These are phyloP conservation scores for Rhopalosiphum padi DNA, from an alignment of 1,140 invertebrate genomes.

Conservation along the genomic window DNA sequence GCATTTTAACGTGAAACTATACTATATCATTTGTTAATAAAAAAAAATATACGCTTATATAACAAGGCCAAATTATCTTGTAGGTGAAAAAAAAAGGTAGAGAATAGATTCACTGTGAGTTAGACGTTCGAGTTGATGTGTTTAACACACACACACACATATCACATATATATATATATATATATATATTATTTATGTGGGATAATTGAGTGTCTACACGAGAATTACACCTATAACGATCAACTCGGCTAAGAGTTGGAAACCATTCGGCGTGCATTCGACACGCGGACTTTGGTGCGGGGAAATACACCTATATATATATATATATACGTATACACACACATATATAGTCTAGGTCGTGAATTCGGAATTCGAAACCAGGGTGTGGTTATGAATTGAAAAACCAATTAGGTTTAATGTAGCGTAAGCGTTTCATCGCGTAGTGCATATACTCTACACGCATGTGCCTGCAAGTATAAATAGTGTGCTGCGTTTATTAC, in stretches of 20 bases:
- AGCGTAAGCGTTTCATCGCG: neutral
- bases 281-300: neutral
- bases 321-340: neutral
- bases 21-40: neutral
- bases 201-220: neutral
- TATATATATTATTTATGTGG: too few relatives aligned
- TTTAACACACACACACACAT: neutral
- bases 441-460: neutral
- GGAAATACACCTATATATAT: neutral
- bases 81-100: neutral
- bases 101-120: neutral
- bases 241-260: neutral
- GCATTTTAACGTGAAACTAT: neutral
- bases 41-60: neutral
- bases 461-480: neutral
- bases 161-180: too few relatives aligned
- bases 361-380: neutral
- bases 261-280: neutral
- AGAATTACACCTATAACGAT: neutral
- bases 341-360: neutral
- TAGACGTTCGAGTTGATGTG: neutral
- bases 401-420: constrained; percentile 31
- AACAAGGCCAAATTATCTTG: neutral
- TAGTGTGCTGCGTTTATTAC: neutral
- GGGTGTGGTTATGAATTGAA: neutral